Evolutionary conservation across 2,797 vertebrate species (phyloP).

Genomic region (Glossophaga mutica): DNA sequence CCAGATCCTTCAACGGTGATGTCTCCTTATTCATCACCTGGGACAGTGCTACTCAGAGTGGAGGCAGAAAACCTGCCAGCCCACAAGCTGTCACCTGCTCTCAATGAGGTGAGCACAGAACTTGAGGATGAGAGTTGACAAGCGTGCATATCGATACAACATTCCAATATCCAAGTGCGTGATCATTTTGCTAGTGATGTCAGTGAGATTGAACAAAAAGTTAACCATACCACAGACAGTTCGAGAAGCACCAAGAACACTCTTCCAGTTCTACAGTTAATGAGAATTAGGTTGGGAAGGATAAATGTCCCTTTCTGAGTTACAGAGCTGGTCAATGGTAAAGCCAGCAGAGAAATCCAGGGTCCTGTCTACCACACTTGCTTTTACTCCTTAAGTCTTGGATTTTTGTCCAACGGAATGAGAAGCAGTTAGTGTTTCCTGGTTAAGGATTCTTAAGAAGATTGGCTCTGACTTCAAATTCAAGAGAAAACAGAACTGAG

Average conservation of each 20-base stretch:
- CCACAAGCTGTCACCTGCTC: not conserved
- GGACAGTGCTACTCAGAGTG: not conserved
- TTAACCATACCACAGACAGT: not conserved
- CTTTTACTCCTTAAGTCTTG: not conserved
- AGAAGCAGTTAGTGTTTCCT: not conserved
- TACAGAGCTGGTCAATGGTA: not conserved
- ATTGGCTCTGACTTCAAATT: not conserved
- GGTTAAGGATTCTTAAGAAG: not conserved
- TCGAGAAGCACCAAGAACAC: not conserved
- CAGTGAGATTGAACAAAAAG: not conserved
- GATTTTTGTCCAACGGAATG: not conserved
- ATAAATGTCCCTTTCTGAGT: not conserved
- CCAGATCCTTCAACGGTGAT: not conserved
- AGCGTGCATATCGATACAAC: not conserved
- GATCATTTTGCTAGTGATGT: not conserved
- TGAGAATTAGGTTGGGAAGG: not conserved
- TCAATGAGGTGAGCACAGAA: not conserved
- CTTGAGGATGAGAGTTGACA: rapidly evolving
- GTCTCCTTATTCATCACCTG: not conserved
- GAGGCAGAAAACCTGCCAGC: not conserved
- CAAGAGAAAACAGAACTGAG: slow-evolving; percentile 9
- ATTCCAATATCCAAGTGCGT: not conserved
- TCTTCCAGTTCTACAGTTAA: not conserved
- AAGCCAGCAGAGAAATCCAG: not conserved
- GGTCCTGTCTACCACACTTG: not conserved